Evolutionary conservation across 2,113 vertebrate species (phyloP).

Genomic region (Prunella fulvescens): DNA sequence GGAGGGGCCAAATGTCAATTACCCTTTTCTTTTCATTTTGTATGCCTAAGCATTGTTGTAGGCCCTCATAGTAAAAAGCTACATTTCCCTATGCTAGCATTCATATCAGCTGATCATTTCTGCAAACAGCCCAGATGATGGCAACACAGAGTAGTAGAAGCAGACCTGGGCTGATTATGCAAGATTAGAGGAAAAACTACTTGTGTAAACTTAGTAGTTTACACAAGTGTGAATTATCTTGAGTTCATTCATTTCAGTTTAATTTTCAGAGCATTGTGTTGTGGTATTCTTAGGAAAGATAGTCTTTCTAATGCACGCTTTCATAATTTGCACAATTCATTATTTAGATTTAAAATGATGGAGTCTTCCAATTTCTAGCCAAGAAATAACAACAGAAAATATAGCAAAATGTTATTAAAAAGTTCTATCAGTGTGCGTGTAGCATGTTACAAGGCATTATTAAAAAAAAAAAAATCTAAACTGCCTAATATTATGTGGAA

Average conservation of each 20-base stretch:
- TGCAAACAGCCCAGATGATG: slow-evolving; percentile 24
- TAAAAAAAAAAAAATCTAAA: neutral
- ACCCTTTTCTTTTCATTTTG: slow-evolving; percentile 2
- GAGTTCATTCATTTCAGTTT: slow-evolving; percentile 7
- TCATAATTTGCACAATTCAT: neutral
- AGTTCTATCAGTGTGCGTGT: neutral
- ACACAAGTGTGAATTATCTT: neutral
- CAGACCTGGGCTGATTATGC: neutral
- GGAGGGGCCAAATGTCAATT: slow-evolving; percentile 7
- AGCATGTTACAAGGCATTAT: neutral
- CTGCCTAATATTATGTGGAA: neutral
- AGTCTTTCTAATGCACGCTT: neutral
- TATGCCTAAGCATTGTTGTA: neutral
- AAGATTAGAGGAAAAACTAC: neutral
- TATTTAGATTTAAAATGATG: neutral
- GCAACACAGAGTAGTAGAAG: neutral
- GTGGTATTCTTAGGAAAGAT: neutral
- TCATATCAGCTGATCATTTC: neutral
- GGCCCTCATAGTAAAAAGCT: neutral
- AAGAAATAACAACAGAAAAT: neutral
- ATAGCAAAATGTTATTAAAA: neutral
- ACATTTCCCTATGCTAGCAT: neutral
- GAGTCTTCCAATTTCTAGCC: neutral
- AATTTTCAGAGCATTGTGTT: neutral
- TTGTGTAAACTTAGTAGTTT: neutral